Base-by-base conservation (phyloP, 2,888 invertebrate species). In the Litoditis marina region DNA sequence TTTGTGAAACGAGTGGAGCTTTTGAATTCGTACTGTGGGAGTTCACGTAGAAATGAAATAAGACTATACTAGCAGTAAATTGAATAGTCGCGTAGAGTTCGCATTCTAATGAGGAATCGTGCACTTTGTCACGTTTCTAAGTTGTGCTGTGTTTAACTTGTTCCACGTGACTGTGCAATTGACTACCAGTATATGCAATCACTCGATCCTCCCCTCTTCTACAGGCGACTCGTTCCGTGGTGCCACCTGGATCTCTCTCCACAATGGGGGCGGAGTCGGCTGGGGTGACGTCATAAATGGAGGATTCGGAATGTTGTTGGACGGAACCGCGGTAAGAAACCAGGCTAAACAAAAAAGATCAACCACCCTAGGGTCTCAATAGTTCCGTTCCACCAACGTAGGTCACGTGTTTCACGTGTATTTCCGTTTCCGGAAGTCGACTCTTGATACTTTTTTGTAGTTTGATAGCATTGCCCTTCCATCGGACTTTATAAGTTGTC, bases 271-370 rank as follows among this genome's bases (percentile, higher is more conserved):
- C 30, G 83, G 83, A 25, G 82, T 83, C 25, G 83, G 83, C 63
- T 86, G 87, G 87, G 88, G 88, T n/a, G 88, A 88, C 79, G 88
- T 86, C 3, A 86, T 87, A 16, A 88, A 88, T 78, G 88, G 88
- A 16, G 88, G 88, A 16, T 88, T 88, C 80, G 88, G 88, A 7
- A 80, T 88, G 57, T 83, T 88, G 1, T 81, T 88, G 32, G 88
- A 88, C 80, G 88, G 88, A 39, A 82, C 84, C 8, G 65, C 66
- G 61, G 74, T 70, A 32, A 22, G 50, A 25, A 25, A 27, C 44
- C 8, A 16, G 5, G 13, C 22, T 27, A 19, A 28, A 13, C 19
- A 16, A 34, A 39, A 42, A 39, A 8, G 30, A 39, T 8, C 28
- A 51, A 30, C 7, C 27, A 11, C 7, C 32, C 28, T 5, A 11